These are phyloP conservation scores for Protodeltote pygarga DNA, from an alignment of 2,888 invertebrate genomes.

Conservation along the genomic window DNA sequence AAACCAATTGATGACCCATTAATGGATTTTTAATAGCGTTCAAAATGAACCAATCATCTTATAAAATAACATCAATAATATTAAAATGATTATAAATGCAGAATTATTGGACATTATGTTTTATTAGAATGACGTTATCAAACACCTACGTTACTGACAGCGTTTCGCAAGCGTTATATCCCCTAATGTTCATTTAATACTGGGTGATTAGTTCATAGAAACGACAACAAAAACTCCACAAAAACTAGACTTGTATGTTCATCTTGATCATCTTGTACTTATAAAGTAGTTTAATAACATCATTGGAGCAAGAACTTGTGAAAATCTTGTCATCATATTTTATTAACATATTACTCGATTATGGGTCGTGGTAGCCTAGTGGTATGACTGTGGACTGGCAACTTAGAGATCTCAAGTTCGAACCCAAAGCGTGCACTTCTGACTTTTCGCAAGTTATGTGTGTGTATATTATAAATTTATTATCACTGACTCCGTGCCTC, in stretches of 20 bases:
- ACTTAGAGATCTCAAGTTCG: too few relatives aligned
- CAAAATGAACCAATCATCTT: too few relatives aligned
- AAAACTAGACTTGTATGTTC: conserved; percentile 39
- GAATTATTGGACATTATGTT: too few relatives aligned
- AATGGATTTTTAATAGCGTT: too few relatives aligned
- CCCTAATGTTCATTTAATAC: conserved; percentile 48
- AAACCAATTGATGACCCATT: too few relatives aligned
- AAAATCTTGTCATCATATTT: conserved; percentile 32
- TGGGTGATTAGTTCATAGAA: conserved; percentile 40
- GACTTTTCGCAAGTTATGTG: too few relatives aligned
- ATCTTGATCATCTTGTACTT: conserved; percentile 38
- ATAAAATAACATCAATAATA: too few relatives aligned
- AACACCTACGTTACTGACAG: conserved; percentile 20
- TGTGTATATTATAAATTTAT: too few relatives aligned
- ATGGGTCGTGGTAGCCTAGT: not conserved
- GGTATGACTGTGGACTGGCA: too few relatives aligned
- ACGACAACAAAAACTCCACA: conserved; percentile 36
- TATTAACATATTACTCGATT: conserved; percentile 30
- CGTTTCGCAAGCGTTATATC: conserved; percentile 36
- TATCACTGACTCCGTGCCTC: too few relatives aligned
- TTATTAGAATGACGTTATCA: conserved; percentile 6
- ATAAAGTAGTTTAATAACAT: conserved; percentile 46
- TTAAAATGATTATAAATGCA: conserved; percentile 6
- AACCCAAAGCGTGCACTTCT: too few relatives aligned
- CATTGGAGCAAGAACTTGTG: conserved; percentile 38